A percentile compares a stretch with the other conserved stretches of the same genome.
These are phyloP conservation scores for Crossaster papposus DNA, from an alignment of 53 echinoderm and acorn worm species.

Conservation along the genomic window DNA sequence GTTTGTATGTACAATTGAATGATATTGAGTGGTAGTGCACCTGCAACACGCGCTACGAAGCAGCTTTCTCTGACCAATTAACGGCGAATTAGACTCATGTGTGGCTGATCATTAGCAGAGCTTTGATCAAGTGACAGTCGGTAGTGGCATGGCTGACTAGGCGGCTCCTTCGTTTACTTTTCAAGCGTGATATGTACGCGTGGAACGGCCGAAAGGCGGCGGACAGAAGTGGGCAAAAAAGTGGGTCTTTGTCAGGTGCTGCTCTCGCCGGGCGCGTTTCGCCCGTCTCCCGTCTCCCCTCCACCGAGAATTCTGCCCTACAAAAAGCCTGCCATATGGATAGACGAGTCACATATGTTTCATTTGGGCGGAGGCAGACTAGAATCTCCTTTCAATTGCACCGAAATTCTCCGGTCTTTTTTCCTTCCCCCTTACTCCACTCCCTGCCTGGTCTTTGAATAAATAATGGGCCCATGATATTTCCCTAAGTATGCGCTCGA, in stretches of 20 bases:
- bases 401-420: constrained; percentile 37
- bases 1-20: constrained; percentile 99
- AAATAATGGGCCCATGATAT: constrained; percentile 83
- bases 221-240: constrained; percentile 72
- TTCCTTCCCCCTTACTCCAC: constrained; percentile 35
- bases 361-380: constrained; percentile 73
- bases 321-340: constrained; percentile 93
- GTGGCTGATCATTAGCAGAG: constrained; percentile 93
- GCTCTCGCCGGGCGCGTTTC: constrained; percentile 61
- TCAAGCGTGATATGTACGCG: constrained; percentile 89
- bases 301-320: constrained; percentile 66
- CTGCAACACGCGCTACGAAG: constrained; percentile 86
- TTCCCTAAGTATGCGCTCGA: constrained; percentile 70
- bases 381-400: constrained; percentile 59
- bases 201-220: constrained; percentile 74
- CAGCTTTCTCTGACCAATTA: constrained; percentile 95
- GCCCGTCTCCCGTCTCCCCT: constrained; percentile 61
- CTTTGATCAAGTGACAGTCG: constrained; percentile 86
- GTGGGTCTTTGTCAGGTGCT: constrained; percentile 69
- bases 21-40: constrained; percentile 97
- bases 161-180: constrained; percentile 98
- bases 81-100: constrained; percentile 96
- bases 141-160: constrained; percentile 70
- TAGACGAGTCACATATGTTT: constrained; percentile 89
- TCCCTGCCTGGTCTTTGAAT: constrained; percentile 78